Percentiles rank a stretch among this genome's conserved stretches.
Evolutionary conservation across 2,888 invertebrate genomes (phyloP).

Genomic region (Lacanobia wlatinum): DNA sequence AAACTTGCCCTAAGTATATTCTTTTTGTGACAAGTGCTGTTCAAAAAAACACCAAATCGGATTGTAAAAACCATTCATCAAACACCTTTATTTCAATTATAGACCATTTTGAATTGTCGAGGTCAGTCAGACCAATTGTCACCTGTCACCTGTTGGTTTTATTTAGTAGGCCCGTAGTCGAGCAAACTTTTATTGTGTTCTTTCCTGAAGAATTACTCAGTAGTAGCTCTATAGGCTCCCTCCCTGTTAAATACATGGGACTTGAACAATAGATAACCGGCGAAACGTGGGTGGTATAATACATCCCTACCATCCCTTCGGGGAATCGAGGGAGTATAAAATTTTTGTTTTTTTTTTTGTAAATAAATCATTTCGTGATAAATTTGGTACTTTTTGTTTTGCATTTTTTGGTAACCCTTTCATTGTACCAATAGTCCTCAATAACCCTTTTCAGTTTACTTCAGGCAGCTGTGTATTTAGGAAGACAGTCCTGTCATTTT

Average conservation of each 20-base stretch:
- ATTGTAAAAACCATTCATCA: too few species aligned
- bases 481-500: background rate
- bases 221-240: background rate
- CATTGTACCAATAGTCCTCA: background rate
- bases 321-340: background rate
- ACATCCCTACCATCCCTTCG: background rate
- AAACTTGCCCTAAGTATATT: too few species aligned
- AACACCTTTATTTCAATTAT: too few species aligned
- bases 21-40: background rate
- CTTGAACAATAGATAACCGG: background rate
- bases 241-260: too few species aligned
- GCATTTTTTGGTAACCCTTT: background rate
- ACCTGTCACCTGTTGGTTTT: background rate
- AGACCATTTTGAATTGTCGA: too few species aligned
- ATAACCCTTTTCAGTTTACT: conserved; percentile 11
- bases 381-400: background rate
- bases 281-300: background rate
- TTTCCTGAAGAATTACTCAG: background rate
- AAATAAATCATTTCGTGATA: conserved; percentile 26
- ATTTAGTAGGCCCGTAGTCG: background rate
- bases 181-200: background rate
- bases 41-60: background rate
- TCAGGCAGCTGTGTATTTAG: conserved; percentile 18
- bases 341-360: background rate
- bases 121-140: background rate